Conservation (phyloP, 2,113 vertebrate genomes). For the Ramphastos sulfuratus region DNA sequence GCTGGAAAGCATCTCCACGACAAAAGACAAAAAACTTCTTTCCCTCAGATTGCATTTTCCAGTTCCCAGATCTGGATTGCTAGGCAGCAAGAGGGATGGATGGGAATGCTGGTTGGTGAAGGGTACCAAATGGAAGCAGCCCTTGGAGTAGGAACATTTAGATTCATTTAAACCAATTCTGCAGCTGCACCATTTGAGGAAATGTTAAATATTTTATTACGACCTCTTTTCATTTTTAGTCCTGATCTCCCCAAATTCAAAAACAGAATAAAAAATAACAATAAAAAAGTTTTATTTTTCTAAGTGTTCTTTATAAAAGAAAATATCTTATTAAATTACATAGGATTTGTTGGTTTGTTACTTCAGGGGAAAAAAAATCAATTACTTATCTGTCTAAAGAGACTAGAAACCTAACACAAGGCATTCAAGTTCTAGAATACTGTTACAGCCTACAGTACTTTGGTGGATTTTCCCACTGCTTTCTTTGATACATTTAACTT, state of each 20-base stretch:
- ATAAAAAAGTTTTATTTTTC: neutral
- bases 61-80: neutral
- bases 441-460: neutral
- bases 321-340: neutral
- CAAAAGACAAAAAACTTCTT: neutral
- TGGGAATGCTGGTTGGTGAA: neutral
- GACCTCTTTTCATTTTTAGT: neutral
- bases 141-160: neutral
- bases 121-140: neutral
- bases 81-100: neutral
- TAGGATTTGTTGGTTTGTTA: neutral
- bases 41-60: neutral
- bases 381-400: neutral
- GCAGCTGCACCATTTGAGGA: neutral
- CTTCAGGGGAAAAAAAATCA: neutral
- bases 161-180: neutral
- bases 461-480: neutral
- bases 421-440: neutral
- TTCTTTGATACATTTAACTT: neutral
- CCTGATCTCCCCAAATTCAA: neutral
- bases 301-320: neutral
- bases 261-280: neutral
- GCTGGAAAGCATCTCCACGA: neutral
- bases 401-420: neutral
- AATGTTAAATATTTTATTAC: neutral